These are phyloP conservation scores for Balearica regulorum DNA, from an alignment of 2,797 vertebrate genomes.

Conservation along the genomic window DNA sequence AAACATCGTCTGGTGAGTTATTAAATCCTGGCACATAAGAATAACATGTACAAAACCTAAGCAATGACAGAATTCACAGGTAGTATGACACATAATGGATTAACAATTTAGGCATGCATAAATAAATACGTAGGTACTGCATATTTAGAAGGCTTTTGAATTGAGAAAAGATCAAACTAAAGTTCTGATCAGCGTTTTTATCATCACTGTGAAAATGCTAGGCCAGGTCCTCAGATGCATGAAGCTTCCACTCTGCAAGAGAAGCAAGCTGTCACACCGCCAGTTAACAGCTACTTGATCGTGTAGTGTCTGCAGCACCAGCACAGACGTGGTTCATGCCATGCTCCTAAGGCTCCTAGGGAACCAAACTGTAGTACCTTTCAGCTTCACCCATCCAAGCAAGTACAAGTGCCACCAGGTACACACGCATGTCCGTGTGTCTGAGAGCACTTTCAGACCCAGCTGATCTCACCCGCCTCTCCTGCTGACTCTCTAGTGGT, in stretches of 20 bases:
- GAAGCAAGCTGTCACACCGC: background rate
- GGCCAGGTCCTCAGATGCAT: background rate
- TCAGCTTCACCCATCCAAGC: background rate
- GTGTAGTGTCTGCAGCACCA: background rate
- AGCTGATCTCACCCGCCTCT: background rate
- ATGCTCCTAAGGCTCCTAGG: background rate
- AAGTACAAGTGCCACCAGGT: background rate
- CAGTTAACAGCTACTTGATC: background rate
- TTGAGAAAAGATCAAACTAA: background rate
- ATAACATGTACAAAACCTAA: background rate
- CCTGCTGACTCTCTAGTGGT: fast-evolving
- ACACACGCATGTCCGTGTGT: fast-evolving
- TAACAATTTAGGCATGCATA: background rate
- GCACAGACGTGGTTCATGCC: background rate
- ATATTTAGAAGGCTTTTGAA: background rate
- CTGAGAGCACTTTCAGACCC: background rate
- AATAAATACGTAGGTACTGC: background rate
- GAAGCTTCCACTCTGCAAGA: background rate
- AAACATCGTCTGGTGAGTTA: background rate
- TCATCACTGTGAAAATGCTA: background rate
- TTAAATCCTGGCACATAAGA: background rate
- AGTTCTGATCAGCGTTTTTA: background rate
- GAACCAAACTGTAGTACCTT: background rate
- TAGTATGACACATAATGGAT: background rate
- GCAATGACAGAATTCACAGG: background rate